Evolutionary conservation across 2,113 vertebrate genomes (phyloP).

Genomic region (Panthera uncia): DNA sequence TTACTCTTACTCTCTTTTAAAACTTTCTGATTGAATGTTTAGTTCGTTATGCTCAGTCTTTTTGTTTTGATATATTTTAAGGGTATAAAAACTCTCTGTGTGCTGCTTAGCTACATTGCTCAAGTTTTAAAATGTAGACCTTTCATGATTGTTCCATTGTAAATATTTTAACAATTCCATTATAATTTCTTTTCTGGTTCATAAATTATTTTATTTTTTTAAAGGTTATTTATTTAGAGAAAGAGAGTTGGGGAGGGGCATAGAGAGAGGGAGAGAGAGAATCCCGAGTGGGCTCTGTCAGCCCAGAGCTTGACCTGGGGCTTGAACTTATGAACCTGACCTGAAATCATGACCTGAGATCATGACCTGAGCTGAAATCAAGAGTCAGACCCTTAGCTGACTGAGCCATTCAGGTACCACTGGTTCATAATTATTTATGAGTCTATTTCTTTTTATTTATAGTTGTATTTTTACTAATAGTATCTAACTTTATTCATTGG

Average conservation of each 20-base stretch:
- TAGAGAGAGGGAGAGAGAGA: too few relatives aligned
- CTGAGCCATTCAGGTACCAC: too few relatives aligned
- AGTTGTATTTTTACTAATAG: background rate
- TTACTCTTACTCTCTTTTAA: background rate
- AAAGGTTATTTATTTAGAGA: too few relatives aligned
- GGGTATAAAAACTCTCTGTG: background rate
- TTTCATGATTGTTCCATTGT: background rate
- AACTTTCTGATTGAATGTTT: background rate
- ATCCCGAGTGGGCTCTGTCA: too few relatives aligned
- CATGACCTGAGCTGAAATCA: too few relatives aligned
- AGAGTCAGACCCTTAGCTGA: too few relatives aligned
- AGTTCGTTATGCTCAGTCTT: background rate
- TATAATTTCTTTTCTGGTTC: background rate
- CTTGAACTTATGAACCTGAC: too few relatives aligned
- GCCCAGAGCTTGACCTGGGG: too few relatives aligned
- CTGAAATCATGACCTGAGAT: too few relatives aligned
- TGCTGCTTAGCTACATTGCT: background rate
- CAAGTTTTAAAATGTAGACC: background rate
- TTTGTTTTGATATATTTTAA: background rate
- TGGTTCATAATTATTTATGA: background rate
- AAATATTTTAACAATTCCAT: constrained; percentile 28
- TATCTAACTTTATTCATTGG: background rate
- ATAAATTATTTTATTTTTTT: background rate
- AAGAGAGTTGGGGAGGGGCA: too few relatives aligned
- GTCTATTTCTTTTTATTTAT: background rate